Conservation (phyloP, 2,797 vertebrate species). For the Micrastur ruficollis region DNA sequence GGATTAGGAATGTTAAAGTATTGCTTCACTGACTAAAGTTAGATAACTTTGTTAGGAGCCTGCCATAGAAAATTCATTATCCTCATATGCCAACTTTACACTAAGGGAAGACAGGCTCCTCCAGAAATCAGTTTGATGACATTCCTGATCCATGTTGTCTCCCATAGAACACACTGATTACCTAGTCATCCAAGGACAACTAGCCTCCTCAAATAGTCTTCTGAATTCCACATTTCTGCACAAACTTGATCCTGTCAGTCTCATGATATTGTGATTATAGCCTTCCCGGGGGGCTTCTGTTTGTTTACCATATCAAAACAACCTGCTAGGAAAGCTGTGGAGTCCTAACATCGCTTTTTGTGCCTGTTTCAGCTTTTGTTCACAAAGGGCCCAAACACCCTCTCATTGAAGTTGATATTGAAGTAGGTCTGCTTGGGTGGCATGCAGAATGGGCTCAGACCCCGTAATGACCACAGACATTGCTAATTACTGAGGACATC, state of each 20-base stretch:
- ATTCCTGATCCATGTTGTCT: neutral
- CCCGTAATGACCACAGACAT: neutral
- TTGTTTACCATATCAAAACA: neutral
- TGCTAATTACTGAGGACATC: neutral
- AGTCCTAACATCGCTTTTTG: neutral
- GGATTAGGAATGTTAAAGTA: neutral
- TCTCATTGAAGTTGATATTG: neutral
- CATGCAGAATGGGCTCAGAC: rapidly evolving
- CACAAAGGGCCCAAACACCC: neutral
- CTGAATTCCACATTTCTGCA: neutral
- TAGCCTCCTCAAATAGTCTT: neutral
- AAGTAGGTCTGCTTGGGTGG: neutral
- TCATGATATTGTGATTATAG: neutral
- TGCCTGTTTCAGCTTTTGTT: neutral
- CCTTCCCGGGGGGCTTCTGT: neutral
- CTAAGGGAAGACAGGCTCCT: neutral
- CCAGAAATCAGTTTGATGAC: neutral
- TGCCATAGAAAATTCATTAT: neutral
- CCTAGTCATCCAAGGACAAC: neutral
- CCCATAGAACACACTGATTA: neutral
- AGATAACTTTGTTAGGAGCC: neutral
- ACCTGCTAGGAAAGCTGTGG: neutral
- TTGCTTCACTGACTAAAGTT: neutral
- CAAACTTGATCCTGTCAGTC: neutral
- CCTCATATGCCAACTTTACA: neutral